Evolutionary conservation across 2,888 invertebrate species (phyloP), one percentile per base, ranked within the genome.

Genomic region (Cephus pulcher): DNA sequence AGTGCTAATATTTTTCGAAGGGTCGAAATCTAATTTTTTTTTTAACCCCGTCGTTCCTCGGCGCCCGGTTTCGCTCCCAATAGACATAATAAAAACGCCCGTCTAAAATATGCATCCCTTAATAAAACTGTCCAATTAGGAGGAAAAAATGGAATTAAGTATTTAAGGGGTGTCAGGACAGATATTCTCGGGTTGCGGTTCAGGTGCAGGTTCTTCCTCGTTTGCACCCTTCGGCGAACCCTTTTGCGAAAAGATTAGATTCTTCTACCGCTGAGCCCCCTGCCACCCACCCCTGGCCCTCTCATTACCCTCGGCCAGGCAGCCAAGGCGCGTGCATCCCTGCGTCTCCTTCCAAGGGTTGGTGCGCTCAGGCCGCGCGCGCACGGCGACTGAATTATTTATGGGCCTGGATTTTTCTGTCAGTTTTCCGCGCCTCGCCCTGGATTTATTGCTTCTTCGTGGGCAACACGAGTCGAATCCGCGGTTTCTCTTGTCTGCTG

Each of bases 31-130:
- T 90, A 90, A 91, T 91, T 91, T 89, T 90, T 89, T 89, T 85
- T 83, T 84, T 83, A 86, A 82, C 87, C 86, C 82, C 81, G 79
- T 75, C 77, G 40, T 23, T 15, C 80, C 68, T 76, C 76, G 79
- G 80, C 75, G 77, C 79, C 76, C 74, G 79, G 79, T 76, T 74
- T 78, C 84, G 85, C 86, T 90, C 89, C 89, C 90, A 87, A 89
- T 89, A 88, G 89, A 89, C 89, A 85, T 91, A 89, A 91, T 91
- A 90, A 91, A 91, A 91, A 88, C 87, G 86, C 56, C 89, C 90
- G 90, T 89, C 88, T 91, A 89, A 91, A 91, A 91, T 91, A 91
- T 91, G 91, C 90, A 91, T 90, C 89, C 88, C 90, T 89, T 91
- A 90, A 90, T 91, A 90, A 91, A 91, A 90, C 88, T 89, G 89